Evolutionary conservation across 2,888 invertebrate genomes (phyloP).

Genomic region (Synanthedon myopaeformis): DNA sequence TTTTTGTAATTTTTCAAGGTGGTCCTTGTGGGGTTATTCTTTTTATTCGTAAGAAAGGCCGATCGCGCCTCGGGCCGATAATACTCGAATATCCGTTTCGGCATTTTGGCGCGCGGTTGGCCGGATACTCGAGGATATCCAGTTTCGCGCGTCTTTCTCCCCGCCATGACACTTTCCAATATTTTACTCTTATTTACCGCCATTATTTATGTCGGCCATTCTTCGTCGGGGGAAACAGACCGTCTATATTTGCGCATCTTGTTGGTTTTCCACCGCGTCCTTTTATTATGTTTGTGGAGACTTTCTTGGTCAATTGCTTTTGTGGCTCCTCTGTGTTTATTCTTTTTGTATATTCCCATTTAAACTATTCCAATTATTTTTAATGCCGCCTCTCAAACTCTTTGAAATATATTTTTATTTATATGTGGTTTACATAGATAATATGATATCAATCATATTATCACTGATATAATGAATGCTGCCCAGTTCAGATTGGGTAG

Average conservation of each 20-base stretch:
- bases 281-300: constrained; percentile 17
- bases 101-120: constrained; percentile 59
- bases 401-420: too few species aligned
- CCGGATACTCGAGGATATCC: constrained; percentile 67
- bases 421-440: too few species aligned
- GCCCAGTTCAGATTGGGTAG: constrained; percentile 72
- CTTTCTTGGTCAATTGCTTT: constrained; percentile 8
- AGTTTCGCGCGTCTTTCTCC: constrained; percentile 61
- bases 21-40: constrained; percentile 13
- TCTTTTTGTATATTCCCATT: neutral
- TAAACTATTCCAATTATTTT: neutral
- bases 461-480: constrained; percentile 76
- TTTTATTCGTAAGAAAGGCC: constrained; percentile 17
- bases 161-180: constrained; percentile 67
- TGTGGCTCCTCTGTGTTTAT: neutral
- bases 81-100: constrained; percentile 62
- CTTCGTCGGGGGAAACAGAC: constrained; percentile 42
- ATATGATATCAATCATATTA: constrained; percentile 23
- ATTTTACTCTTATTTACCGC: constrained; percentile 69
- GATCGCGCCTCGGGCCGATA: constrained; percentile 40
- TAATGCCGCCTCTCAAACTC: neutral
- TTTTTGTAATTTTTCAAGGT: too few species aligned
- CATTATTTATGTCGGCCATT: constrained; percentile 63
- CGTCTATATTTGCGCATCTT: constrained; percentile 34
- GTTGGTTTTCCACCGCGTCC: constrained; percentile 20